Conservation (phyloP, 30 jellyfish, hydroid and myxozoan species). For the Rhopilema esculentum region DNA sequence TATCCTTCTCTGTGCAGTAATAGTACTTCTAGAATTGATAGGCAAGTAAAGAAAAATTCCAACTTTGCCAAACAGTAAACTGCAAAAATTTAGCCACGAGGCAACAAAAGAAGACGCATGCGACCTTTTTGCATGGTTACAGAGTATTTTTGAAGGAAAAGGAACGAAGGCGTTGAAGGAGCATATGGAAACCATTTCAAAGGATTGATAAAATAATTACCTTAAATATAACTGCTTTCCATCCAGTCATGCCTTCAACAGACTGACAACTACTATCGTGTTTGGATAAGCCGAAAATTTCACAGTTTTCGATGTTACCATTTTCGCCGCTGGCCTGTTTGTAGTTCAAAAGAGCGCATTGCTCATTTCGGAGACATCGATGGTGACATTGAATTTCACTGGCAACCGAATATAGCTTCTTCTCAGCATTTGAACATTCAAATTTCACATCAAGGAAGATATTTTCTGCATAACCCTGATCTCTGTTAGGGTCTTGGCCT, state of each 20-base stretch:
- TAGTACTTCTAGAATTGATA: too few relatives aligned
- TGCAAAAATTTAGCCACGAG: too few relatives aligned
- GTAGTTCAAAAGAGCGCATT: slow-evolving; percentile 2
- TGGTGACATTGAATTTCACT: slow-evolving; percentile 15
- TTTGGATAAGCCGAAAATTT: not conserved
- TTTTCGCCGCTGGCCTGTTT: not conserved
- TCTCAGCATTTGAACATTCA: not conserved
- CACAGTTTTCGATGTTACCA: not conserved
- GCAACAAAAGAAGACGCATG: too few relatives aligned
- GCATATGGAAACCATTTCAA: not conserved
- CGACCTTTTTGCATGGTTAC: too few relatives aligned
- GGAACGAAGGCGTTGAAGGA: not conserved
- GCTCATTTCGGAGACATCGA: not conserved
- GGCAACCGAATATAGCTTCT: not conserved
- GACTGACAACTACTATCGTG: not conserved
- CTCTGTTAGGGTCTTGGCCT: not conserved
- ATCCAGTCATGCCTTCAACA: slow-evolving; percentile 3
- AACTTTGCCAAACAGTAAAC: too few relatives aligned
- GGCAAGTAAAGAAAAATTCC: too few relatives aligned
- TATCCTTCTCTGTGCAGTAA: too few relatives aligned
- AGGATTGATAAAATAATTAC: not conserved
- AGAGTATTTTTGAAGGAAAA: too few relatives aligned
- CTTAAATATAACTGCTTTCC: not conserved
- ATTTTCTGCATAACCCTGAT: slow-evolving; percentile 1
- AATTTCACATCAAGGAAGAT: not conserved